phyloP scores from a whole-genome alignment of 2,888 invertebrate species.

The Cerastis leucographa region DNA sequence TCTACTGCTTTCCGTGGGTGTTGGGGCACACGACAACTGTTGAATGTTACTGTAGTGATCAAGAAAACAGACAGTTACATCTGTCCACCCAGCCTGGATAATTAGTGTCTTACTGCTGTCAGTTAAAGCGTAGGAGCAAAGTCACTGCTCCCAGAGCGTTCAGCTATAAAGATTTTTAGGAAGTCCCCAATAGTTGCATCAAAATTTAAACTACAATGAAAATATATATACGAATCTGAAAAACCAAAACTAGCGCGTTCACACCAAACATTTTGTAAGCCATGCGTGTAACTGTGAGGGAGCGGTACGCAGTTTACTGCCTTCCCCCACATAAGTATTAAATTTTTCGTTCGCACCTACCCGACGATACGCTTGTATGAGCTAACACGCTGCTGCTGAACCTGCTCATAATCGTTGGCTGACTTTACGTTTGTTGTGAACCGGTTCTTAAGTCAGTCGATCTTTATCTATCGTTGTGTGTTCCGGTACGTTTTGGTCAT shows the following conservation, averaged over 20 bases:
- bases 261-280: neutral
- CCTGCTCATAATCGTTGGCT: neutral
- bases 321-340: neutral
- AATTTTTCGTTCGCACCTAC: neutral
- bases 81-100: conserved; percentile 8
- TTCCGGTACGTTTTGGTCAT: neutral
- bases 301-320: neutral
- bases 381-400: neutral
- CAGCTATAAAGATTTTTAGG: neutral
- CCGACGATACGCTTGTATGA: neutral
- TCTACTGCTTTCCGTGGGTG: conserved; percentile 48
- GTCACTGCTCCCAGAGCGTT: conserved; percentile 17
- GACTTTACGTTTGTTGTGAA: neutral
- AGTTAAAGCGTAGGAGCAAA: neutral
- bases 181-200: neutral
- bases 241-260: neutral
- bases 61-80: conserved; percentile 26
- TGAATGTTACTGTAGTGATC: conserved; percentile 1
- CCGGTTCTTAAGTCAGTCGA: neutral
- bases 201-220: neutral
- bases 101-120: conserved; percentile 15
- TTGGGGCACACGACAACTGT: conserved; percentile 17
- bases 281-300: neutral
- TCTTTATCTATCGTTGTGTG: neutral
- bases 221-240: neutral